Base-by-base conservation (phyloP, 2,888 invertebrate genomes). In the Drosophila borealis region DNA sequence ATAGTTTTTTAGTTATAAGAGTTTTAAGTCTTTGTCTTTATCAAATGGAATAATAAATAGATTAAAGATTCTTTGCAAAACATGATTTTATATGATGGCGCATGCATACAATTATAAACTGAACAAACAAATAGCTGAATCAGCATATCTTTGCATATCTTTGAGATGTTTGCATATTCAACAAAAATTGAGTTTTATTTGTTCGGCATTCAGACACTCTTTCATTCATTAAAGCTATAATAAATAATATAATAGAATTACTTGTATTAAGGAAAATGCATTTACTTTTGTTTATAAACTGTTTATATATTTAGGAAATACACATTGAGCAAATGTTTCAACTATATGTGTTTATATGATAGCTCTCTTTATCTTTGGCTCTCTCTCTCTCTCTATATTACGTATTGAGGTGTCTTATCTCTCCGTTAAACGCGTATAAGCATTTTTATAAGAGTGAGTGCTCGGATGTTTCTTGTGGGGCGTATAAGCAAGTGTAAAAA, bases 381-480 rank as follows among this genome's bases (percentile, higher is more conserved):
- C 10, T 36, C 19, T 37, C 41, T 62, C n/a, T 25, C 10, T 36
- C 19, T 37, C 41, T 62, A n/a, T 9, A 1, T 25, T 13, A 21
- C 8, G 39, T 39, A 14, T 37, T n/a, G 41, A 8, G 11, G 8
- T n/a, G 34, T 8, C 11, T 48, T 25, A 17, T 11, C 5, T 25
- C 4, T 17, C 2, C 10, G 42, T 13, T 19, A 42, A 2, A 19
- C 5, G 33, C 10, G 19, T 44, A 21, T 54, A 34, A 54, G 21
- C 11, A 14, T 3, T 21, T 34, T 33, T 54, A 44, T 44, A 44
- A 54, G 54, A 54, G 37, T 14, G 8, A 29, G 29, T 29, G 29
- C 29, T 29, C 29, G 8, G 6, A n/a, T 37, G 21, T n/a, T 14
- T 10, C 36, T 13, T 36, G 13, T 34, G 11, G 11, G 34, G 11